Evolutionary conservation across 2,113 vertebrate species (phyloP).

Genomic region (Vulpes vulpes): DNA sequence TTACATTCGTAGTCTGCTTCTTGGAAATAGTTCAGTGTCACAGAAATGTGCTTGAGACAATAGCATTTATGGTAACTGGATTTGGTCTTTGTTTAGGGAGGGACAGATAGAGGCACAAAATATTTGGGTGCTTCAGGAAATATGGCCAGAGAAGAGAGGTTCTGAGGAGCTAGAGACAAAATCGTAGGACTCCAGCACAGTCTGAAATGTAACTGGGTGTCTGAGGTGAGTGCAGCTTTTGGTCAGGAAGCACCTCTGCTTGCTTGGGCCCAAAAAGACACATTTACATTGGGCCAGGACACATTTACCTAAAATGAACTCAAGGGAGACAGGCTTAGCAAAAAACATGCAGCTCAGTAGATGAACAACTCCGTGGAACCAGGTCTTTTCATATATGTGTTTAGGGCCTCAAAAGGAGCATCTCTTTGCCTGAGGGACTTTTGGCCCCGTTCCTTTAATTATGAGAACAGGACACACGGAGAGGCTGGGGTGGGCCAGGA

Average conservation of each 20-base stretch:
- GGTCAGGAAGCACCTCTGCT: neutral
- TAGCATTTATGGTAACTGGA: neutral
- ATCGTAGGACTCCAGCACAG: neutral
- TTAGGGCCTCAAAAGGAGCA: neutral
- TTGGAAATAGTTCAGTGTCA: neutral
- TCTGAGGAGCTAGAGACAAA: neutral
- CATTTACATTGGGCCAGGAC: too few species aligned
- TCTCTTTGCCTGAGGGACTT: neutral
- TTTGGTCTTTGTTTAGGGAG: neutral
- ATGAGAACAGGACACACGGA: neutral
- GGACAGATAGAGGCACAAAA: neutral
- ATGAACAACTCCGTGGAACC: neutral
- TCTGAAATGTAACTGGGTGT: neutral
- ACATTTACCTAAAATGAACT: neutral
- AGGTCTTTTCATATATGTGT: neutral
- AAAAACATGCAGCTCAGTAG: neutral
- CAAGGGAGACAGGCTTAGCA: neutral
- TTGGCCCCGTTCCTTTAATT: neutral
- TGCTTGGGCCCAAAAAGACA: neutral
- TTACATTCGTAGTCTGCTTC: neutral
- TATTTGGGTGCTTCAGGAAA: neutral
- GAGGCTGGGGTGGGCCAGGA: neutral
- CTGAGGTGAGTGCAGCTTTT: neutral
- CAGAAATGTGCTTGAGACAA: neutral
- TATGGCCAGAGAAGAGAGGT: neutral